Evolutionary conservation across 2,113 vertebrate species (phyloP), one percentile per base, ranked within the genome.

Genomic region (Lepus timidus): DNA sequence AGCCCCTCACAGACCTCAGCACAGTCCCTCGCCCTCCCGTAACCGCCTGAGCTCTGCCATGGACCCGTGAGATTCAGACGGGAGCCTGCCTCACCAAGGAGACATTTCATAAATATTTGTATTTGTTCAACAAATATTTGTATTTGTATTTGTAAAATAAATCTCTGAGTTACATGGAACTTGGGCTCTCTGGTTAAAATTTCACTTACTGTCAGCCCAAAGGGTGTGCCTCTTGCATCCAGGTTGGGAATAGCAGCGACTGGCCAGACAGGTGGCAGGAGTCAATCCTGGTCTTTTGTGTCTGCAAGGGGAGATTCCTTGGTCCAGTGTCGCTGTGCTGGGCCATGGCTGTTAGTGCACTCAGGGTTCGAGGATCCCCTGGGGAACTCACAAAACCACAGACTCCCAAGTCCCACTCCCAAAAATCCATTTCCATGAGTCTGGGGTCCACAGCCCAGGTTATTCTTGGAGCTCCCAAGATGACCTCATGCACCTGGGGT

Each of bases 31-130:
- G 19, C 31, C 19, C 14, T 16, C 29, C 20, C 8, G 13, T 3
- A 1, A 31, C 33, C 3, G 2, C 25, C 16, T 13, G 1, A 1
- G 1, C 6, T 51, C 85, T 62, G 29, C 2, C 1, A 7, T 16
- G 29, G 6, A 36, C 10, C 3, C 8, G 17, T 44, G 23, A 17
- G 39, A 31, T 36, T 9, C 4, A 13, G 13, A 81, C 2, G 20
- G 39, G 13, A 39, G 14, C n/a, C 27, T 5, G 27, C 11, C 23
- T 73, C 2, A 27, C 31, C 22, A 3, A 62, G 14, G 17, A 17
- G 70, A 29, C 17, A 44, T 51, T 85, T 78, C 31, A 62, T 73
- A 86, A 52, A 9, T 52, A 51, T 27, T 29, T 58, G 55, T 17
- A 58, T 58, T 17, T 55, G 52, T 17, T 13, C 52, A 55, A 55